Percentiles rank a stretch among this genome's conserved stretches.
These are phyloP conservation scores for Bembecia ichneumoniformis DNA, from an alignment of 2,888 invertebrate species.

Conservation along the genomic window DNA sequence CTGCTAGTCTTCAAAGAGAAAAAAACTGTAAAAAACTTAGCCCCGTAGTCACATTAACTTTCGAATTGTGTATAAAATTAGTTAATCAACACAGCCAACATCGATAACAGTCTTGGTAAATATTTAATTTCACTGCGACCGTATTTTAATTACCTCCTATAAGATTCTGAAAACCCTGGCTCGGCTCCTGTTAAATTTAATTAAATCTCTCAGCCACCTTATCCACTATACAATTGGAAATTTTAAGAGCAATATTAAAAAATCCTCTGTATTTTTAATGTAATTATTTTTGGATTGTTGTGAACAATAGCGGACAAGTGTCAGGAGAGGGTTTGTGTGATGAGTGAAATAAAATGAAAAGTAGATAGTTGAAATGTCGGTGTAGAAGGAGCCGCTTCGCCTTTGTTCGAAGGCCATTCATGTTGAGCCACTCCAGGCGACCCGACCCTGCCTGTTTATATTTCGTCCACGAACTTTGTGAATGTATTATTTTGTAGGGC, in stretches of 20 bases:
- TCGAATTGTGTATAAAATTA: background rate
- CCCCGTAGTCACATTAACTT: too few relatives aligned
- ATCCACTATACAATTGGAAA: background rate
- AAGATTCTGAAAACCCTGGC: slow-evolving; percentile 1
- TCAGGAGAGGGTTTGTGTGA: slow-evolving; percentile 12
- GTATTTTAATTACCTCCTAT: slow-evolving; percentile 1
- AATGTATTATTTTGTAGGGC: slow-evolving; percentile 60
- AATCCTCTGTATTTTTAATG: slow-evolving; percentile 6
- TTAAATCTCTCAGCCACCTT: background rate
- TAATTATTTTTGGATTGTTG: slow-evolving; percentile 10
- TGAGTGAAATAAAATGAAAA: slow-evolving; percentile 28
- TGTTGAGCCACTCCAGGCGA: slow-evolving; percentile 42
- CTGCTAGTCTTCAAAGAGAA: too few relatives aligned
- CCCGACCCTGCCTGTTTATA: slow-evolving; percentile 54
- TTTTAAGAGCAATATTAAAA: background rate
- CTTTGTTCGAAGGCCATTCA: slow-evolving; percentile 51
- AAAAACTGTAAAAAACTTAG: too few relatives aligned
- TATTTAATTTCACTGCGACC: background rate
- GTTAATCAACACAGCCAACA: background rate
- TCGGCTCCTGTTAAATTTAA: background rate
- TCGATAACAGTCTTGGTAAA: slow-evolving; percentile 3
- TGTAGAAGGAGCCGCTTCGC: slow-evolving; percentile 34
- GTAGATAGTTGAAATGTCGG: slow-evolving; percentile 24
- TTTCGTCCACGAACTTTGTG: slow-evolving; percentile 63
- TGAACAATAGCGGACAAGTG: slow-evolving; percentile 9